Base-by-base conservation (phyloP, 2,113 vertebrate species). In the Megaptera novaeangliae region DNA sequence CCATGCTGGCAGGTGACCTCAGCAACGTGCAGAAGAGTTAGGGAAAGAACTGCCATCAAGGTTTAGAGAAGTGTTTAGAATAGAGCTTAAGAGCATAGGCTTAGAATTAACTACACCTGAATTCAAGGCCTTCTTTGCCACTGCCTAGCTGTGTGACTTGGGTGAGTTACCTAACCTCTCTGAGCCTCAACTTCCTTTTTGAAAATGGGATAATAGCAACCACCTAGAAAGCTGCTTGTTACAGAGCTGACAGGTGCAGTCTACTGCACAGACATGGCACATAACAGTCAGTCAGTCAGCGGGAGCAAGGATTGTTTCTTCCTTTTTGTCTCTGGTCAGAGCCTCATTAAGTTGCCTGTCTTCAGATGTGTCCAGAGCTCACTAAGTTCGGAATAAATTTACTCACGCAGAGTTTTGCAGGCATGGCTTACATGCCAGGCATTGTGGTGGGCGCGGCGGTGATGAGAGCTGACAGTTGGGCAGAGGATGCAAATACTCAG, bases 271-370 rank as follows among this genome's bases (percentile, higher is more conserved):
- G 74, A 25, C 36, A 46, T 34, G 41, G 74, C 49, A 46, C 10
- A 21, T 27, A 2, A 59, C 3, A 52, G 6, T 34, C n/a, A 27
- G 2, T 64, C 64, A 1, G 3, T 55, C 27, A 29, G 0, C 0
- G 0, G 69, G 63, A 44, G 36, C 44, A 64, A 23, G n/a, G 12
- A 39, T 8, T 27, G 44, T 41, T 57, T 77, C 23, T 52, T 52
- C 31, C 44, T 57, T 55, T 64, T 27, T 49, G 59, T 95, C 78
- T 91, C 55, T 15, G 66, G 5, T 25, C 84, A 84, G 36, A 74
- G 41, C 10, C 44, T 84, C 44, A 3, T 72, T n/a, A n/a, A 25
- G 27, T 25, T 44, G 46, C 41, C 63, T 34, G 3, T 84, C 75
- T 46, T 55, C 63, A 29, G 34, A 4, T 29, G 21, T 27, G 66